These are phyloP conservation scores for Magallana nippona DNA, from an alignment of 2,888 invertebrate genomes.

Conservation along the genomic window DNA sequence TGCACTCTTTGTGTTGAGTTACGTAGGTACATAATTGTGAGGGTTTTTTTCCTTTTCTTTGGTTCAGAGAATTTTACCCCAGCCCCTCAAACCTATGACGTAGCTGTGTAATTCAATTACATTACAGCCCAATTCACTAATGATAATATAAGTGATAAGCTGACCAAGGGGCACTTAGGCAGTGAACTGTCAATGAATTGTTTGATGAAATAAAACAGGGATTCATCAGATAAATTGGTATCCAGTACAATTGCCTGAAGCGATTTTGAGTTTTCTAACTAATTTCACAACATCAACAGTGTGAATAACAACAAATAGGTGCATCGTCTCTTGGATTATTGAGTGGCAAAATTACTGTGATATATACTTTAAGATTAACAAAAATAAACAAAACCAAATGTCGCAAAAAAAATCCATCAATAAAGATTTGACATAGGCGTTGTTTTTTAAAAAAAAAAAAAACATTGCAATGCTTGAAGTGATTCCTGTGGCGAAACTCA, in stretches of 20 bases:
- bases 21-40: background rate
- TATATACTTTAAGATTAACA: no score
- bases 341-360: no score
- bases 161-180: background rate
- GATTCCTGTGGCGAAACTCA: no score
- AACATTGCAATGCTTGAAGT: no score
- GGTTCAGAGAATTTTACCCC: background rate
- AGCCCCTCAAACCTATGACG: background rate
- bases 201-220: constrained; percentile 10
- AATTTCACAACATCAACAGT: no score
- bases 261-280: no score
- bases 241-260: background rate
- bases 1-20: background rate
- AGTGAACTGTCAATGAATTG: background rate
- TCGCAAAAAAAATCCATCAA: no score
- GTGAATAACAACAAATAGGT: no score
- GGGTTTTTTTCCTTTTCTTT: background rate
- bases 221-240: background rate
- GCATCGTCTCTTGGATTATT: no score
- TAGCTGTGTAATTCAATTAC: background rate
- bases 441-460: no score
- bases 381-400: no score
- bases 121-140: constrained; percentile 19
- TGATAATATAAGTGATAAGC: background rate
- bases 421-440: no score